These are phyloP conservation scores for Lucinisca nassula DNA, from an alignment of 2,888 invertebrate genomes.

Conservation along the genomic window DNA sequence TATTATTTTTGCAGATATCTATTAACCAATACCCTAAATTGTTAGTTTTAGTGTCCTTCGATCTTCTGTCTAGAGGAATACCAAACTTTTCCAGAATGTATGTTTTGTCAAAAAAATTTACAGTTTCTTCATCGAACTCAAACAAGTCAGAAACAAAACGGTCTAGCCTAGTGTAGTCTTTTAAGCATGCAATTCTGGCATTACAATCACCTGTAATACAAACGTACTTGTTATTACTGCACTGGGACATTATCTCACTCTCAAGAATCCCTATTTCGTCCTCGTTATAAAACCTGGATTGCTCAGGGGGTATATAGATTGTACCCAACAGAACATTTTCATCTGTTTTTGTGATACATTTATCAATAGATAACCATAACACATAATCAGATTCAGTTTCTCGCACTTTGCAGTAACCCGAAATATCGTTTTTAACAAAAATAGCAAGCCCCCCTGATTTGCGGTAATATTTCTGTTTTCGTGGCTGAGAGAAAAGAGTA, in stretches of 20 bases:
- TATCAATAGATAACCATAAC: not conserved
- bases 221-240: not conserved
- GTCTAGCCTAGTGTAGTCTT: not conserved
- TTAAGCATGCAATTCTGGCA: not conserved
- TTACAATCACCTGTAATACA: not conserved
- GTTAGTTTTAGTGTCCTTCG: not conserved
- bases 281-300: not conserved
- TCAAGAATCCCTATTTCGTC: not conserved
- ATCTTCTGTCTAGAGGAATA: not conserved
- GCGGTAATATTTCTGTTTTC: not conserved
- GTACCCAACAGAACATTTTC: not conserved
- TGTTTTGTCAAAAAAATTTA: not conserved
- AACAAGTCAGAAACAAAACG: not conserved
- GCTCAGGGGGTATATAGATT: not conserved
- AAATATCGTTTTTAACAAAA: not conserved
- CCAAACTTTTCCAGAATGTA: not conserved
- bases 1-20: slow-evolving; percentile 10
- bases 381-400: not conserved
- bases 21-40: not conserved
- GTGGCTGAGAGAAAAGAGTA: not conserved
- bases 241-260: not conserved
- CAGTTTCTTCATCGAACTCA: not conserved
- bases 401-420: not conserved
- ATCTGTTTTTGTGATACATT: not conserved
- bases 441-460: not conserved